phyloP scores from a whole-genome alignment of 2,888 invertebrate species.

The Tridacna crocea region DNA sequence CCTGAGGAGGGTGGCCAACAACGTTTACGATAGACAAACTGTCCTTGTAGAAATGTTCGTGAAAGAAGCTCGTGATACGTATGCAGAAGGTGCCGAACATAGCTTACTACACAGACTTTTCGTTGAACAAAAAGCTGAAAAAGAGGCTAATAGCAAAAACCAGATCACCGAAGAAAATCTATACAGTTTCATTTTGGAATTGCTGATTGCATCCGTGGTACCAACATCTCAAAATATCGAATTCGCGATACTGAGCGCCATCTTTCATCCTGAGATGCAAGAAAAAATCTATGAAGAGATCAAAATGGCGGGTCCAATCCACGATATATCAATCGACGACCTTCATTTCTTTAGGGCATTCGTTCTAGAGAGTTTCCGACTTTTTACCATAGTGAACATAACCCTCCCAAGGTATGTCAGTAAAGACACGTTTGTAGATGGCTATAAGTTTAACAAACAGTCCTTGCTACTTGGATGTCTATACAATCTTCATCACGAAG shows the following conservation, averaged over 20 bases:
- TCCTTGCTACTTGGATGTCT: slow-evolving; percentile 1
- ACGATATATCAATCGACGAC: neutral
- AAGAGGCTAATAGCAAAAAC: neutral
- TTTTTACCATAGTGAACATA: neutral
- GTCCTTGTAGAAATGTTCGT: slow-evolving; percentile 3
- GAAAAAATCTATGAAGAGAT: slow-evolving; percentile 2
- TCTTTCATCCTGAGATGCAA: neutral
- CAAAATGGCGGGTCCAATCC: neutral
- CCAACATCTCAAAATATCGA: neutral
- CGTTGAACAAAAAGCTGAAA: neutral
- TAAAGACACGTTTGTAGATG: slow-evolving; percentile 12
- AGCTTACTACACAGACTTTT: slow-evolving; percentile 2
- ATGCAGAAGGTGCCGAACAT: neutral
- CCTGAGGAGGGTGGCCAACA: neutral
- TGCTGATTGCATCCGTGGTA: neutral
- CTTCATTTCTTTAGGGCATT: slow-evolving; percentile 5
- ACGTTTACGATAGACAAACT: neutral
- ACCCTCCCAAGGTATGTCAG: neutral
- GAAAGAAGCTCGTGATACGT: neutral
- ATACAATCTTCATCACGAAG: slow-evolving; percentile 11
- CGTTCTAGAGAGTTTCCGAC: slow-evolving; percentile 3
- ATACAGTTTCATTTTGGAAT: neutral
- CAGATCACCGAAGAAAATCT: slow-evolving; percentile 9
- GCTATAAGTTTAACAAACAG: neutral
- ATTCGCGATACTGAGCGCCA: neutral